A percentile compares a stretch with the other conserved stretches of the same genome.
These are phyloP conservation scores for Nowickia ferox DNA, from an alignment of 2,888 invertebrate genomes.

Conservation along the genomic window DNA sequence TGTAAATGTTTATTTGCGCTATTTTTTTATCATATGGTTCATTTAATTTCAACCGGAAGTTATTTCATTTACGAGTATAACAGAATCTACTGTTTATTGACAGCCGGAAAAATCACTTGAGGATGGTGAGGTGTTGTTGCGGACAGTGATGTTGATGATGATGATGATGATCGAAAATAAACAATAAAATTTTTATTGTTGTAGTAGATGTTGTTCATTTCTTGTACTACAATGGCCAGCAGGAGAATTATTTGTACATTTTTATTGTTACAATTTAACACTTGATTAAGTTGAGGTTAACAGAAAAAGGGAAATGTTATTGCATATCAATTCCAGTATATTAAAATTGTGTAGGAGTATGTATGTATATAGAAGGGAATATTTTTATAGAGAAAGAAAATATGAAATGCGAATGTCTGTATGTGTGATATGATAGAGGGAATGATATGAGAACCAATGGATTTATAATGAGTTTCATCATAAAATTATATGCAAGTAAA, in stretches of 20 bases:
- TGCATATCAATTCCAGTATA: neutral
- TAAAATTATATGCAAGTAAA: constrained; percentile 21
- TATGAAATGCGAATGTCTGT: neutral
- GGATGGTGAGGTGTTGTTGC: constrained; percentile 47
- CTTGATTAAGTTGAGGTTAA: constrained; percentile 70
- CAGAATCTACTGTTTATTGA: constrained; percentile 49
- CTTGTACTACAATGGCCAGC: constrained; percentile 57
- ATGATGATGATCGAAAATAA: constrained; percentile 58
- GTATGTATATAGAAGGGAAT: neutral
- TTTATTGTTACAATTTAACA: constrained; percentile 73
- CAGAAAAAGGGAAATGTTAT: constrained; percentile 9
- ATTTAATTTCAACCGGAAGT: constrained; percentile 70
- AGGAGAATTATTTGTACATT: constrained; percentile 61
- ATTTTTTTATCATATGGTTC: constrained; percentile 55
- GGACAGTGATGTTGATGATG: constrained; percentile 21
- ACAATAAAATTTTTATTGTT: constrained; percentile 62
- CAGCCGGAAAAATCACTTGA: constrained; percentile 71
- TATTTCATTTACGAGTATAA: constrained; percentile 56
- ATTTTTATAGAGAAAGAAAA: neutral
- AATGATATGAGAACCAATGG: constrained; percentile 4
- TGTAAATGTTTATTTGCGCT: constrained; percentile 23
- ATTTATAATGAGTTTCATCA: constrained; percentile 33
- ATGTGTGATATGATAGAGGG: neutral
- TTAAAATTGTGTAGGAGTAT: neutral
- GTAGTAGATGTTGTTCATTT: constrained; percentile 14